Evolutionary conservation across 92 coral and sea anemone genomes (phyloP), one percentile per base, ranked within the genome.

Genomic region (Epizoanthus illoricatus): DNA sequence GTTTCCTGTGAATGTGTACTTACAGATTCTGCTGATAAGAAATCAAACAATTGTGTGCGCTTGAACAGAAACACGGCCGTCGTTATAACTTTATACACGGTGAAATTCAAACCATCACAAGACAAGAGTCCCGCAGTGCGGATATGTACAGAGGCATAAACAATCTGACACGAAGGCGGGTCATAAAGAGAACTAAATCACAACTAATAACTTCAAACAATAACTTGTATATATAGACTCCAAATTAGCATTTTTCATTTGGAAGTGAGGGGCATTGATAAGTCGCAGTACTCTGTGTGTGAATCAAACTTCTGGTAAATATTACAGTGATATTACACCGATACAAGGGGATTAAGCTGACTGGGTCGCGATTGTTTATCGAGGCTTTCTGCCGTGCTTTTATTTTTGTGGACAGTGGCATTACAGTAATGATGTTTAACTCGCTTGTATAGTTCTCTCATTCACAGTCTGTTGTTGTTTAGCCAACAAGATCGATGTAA

Each of bases 171-270:
- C 16, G 82, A 78, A 78, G 82, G 82, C 72, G 82, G 82, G 60
- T 11, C 70, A 63, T 49, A 19, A 45, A 70, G 6, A 43, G 23
- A 78, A 13, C 59, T 36, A 63, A 62, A 45, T 63, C 71, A 62
- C 41, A 78, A 78, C 47, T 63, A 42, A 78, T 78, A 78, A 78
- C 66, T 62, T 15, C 42, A 78, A 78, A 78, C 82, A 78, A 78
- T 62, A 42, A 56, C 19, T 60, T 76, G 70, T 60, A 68, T 78
- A 63, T 66, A 62, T 78, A 57, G 41, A 43, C 20, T 78, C 47
- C 71, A 78, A 78, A 78, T 78, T 78, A 78, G 47, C 82, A 78
- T 78, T 78, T 78, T 78, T 78, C 82, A 78, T 63, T 78, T 78
- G 45, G 61, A 75, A 61, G 47, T 42, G 60, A 78, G 61, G 47